Conservation (phyloP, 1,140 invertebrate genomes). For the Nautilus pompilius region DNA sequence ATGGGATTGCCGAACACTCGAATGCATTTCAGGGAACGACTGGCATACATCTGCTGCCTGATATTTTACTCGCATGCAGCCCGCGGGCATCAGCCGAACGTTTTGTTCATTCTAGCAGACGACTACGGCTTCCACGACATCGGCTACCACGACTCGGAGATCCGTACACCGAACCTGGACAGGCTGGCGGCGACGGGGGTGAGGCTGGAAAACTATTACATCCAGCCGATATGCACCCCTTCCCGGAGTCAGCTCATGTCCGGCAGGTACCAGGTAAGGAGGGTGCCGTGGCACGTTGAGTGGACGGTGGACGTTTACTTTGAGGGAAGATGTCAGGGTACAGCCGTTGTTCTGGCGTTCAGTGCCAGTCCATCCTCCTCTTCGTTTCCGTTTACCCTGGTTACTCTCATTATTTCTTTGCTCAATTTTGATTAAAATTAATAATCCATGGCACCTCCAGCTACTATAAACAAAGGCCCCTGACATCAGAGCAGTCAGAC, state of each 20-base stretch:
- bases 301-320: no score
- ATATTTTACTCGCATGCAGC: no score
- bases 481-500: no score
- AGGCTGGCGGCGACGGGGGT: constrained; percentile 12
- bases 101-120: constrained; percentile 11
- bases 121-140: constrained; percentile 11
- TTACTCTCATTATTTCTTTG: constrained; percentile 4
- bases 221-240: constrained; percentile 13
- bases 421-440: neutral
- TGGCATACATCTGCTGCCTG: no score
- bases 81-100: neutral
- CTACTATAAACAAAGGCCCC: no score
- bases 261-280: constrained; percentile 68
- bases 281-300: no score
- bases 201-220: constrained; percentile 14
- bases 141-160: constrained; percentile 45
- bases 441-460: no score
- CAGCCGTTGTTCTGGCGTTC: neutral
- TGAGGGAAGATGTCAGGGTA: no score
- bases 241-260: constrained; percentile 78
- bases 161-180: constrained; percentile 15
- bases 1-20: no score
- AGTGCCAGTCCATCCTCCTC: constrained; percentile 6
- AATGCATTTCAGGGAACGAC: no score
- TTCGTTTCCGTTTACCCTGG: constrained; percentile 10